Conservation (phyloP, 30 jellyfish, hydroid and myxozoan species). For the Pelagia noctiluca region DNA sequence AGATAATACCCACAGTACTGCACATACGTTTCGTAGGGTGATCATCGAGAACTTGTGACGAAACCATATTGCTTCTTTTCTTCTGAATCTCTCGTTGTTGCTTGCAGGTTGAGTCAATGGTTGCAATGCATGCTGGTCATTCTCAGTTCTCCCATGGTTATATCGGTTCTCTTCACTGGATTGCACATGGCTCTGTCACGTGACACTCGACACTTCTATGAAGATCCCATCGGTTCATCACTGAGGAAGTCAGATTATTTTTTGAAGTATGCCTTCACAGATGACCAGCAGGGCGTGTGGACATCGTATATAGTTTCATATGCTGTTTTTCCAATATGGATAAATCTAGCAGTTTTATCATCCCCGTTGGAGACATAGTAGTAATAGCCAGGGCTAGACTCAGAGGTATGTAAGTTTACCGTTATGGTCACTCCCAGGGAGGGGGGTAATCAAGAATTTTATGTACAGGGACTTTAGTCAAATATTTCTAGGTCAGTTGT, state of each 20-base stretch:
- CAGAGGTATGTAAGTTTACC: not conserved
- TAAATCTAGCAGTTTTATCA: slow-evolving; percentile 4
- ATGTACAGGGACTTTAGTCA: too few relatives aligned
- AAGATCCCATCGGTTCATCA: not conserved
- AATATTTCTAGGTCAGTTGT: too few relatives aligned
- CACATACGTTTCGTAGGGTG: too few relatives aligned
- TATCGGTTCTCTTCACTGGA: not conserved
- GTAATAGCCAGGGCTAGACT: not conserved
- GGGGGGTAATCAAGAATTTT: too few relatives aligned
- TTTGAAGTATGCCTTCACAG: slow-evolving; percentile 5
- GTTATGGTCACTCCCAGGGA: not conserved
- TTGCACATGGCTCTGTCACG: not conserved
- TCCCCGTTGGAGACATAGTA: not conserved
- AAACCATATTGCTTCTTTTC: too few relatives aligned
- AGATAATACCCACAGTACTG: too few relatives aligned
- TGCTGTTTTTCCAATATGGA: slow-evolving; percentile 55
- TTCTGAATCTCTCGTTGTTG: not conserved
- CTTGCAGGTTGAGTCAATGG: not conserved
- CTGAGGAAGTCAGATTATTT: not conserved
- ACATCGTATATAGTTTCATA: slow-evolving; percentile 30
- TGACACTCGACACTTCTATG: not conserved
- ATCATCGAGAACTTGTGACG: too few relatives aligned
- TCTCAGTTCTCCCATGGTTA: not conserved
- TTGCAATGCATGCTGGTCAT: not conserved
- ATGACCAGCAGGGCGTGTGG: slow-evolving; percentile 47